Evolutionary conservation across 2,113 vertebrate species (phyloP), one percentile per base, ranked within the genome.

Genomic region (Gasterosteus aculeatus): DNA sequence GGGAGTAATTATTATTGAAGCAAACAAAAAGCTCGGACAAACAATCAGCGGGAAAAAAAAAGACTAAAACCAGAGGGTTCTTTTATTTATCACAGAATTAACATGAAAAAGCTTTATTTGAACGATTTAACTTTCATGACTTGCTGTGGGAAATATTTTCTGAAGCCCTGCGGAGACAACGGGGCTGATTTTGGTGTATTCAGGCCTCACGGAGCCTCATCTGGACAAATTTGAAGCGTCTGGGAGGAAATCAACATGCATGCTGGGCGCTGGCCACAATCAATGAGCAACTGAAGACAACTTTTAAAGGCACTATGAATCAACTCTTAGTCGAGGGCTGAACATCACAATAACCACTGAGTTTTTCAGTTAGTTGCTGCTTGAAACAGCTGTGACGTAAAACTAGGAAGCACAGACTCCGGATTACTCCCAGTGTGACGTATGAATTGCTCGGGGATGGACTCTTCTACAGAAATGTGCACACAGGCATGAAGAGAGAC

Each of bases 11-110:
- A 38, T 77, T 69, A 26, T 49, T 38, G 44, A 80, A 77, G 65
- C 82, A 86, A 90, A 86, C 60, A 63, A 64, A 6, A 80, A 2
- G 19, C 72, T 35, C 60, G 5, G 19, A 64, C 73, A 87, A 85
- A 82, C 26, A 74, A 64, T 1, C 49, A 39, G 35, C 2, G 19
- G 38, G 51, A 54, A 12, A 49, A 35, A 78, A 74, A 54, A 31
- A 73, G n/a, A 54, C 5, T n/a, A n/a, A 76, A 60, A 75, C 41
- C 41, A 62, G 69, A 73, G 54, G 68, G 18, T 51, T 41, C 6
- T 60, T 58, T 57, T 77, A 35, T 78, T 81, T 80, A 47, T 53
- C 11, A 51, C 4, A 1, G 19, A 29, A 59, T 29, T 0, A 61
- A 53, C 16, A 38, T 75, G 9, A 49, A 60, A 49, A n/a, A 38